Evolutionary conservation across 2,113 vertebrate genomes (phyloP).

Genomic region (Urocitellus parryii): DNA sequence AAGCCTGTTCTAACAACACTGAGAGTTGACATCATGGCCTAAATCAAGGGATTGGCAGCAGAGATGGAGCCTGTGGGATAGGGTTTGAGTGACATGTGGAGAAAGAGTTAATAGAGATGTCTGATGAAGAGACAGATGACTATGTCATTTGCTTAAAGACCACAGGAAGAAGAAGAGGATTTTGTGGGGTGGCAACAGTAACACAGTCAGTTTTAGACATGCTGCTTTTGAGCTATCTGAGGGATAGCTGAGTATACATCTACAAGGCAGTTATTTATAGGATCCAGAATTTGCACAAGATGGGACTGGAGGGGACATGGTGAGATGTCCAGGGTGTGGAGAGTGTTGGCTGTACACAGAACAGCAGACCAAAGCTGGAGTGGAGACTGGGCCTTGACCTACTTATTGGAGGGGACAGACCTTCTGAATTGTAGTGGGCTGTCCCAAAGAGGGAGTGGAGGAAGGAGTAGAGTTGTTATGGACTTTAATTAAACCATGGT

Average conservation of each 20-base stretch:
- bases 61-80: neutral
- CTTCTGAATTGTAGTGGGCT: neutral
- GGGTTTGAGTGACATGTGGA: neutral
- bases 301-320: neutral
- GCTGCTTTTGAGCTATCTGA: neutral
- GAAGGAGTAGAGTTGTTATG: neutral
- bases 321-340: neutral
- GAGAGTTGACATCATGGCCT: neutral
- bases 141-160: neutral
- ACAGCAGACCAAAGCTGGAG: neutral
- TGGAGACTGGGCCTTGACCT: neutral
- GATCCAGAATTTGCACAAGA: neutral
- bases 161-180: constrained; percentile 8
- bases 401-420: neutral
- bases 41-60: neutral
- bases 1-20: neutral
- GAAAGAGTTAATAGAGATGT: neutral
- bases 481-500: neutral
- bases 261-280: neutral
- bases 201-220: neutral
- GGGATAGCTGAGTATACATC: neutral
- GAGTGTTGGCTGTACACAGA: neutral
- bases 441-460: neutral
- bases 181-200: neutral
- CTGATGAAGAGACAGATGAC: neutral